A percentile compares a stretch with the other conserved stretches of the same genome.
Evolutionary conservation across 1,140 invertebrate species (phyloP).

Genomic region (Lysiphlebus fabarum): DNA sequence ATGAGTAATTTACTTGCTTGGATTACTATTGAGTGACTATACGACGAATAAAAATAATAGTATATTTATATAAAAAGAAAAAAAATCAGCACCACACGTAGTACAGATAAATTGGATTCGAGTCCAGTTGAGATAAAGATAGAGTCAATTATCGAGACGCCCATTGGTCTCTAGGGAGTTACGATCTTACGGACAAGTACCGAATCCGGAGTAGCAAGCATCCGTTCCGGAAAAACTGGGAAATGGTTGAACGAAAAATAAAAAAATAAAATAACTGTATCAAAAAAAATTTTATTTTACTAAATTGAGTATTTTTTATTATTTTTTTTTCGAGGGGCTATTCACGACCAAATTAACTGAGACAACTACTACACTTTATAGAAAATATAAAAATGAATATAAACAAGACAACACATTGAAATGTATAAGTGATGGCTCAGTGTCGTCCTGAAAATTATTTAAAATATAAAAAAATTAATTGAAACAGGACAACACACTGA

Average conservation of each 20-base stretch:
- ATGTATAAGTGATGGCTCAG: too few species aligned
- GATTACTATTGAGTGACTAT: too few species aligned
- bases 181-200: conserved; percentile 23
- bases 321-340: too few species aligned
- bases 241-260: conserved; percentile 9
- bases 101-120: conserved; percentile 22
- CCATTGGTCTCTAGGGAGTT: conserved; percentile 23
- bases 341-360: too few species aligned
- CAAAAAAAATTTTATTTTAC: conserved; percentile 1
- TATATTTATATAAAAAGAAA: not conserved
- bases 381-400: too few species aligned
- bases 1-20: too few species aligned
- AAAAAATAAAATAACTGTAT: not conserved
- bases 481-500: too few species aligned
- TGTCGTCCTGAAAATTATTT: too few species aligned
- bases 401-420: too few species aligned
- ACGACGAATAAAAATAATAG: not conserved
- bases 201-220: conserved; percentile 18
- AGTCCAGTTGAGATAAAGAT: conserved; percentile 23
- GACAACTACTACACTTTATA: too few species aligned
- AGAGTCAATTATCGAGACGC: conserved; percentile 30
- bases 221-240: conserved; percentile 24
- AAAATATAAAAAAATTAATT: too few species aligned
- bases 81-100: conserved; percentile 19
- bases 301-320: too few species aligned